Percentiles rank a stretch among this genome's conserved stretches.
These are phyloP conservation scores for Botia almorhae DNA, from an alignment of 2,797 vertebrate genomes.

Conservation along the genomic window DNA sequence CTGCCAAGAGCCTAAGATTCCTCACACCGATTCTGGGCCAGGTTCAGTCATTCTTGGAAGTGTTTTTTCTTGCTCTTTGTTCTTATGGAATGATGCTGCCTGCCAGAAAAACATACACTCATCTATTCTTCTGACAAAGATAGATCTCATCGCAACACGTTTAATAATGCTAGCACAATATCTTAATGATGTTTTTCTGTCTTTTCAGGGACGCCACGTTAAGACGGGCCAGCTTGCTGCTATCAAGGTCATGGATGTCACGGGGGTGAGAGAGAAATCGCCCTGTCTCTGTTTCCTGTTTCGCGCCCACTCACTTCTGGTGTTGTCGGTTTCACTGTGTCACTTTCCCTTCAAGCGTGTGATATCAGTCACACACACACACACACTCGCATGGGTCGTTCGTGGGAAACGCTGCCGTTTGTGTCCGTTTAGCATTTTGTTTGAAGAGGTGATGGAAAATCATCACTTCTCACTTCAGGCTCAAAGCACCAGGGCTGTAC, in stretches of 20 bases:
- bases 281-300: background rate
- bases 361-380: conserved; percentile 1
- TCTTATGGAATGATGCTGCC: conserved; percentile 27
- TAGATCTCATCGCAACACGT: conserved; percentile 11
- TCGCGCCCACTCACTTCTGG: conserved; percentile 21
- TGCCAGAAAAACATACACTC: conserved; percentile 26
- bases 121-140: conserved; percentile 14
- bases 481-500: background rate
- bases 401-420: background rate
- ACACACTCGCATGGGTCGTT: background rate
- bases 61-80: background rate
- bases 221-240: conserved; percentile 98
- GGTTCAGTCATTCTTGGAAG: conserved; percentile 46
- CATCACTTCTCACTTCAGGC: background rate
- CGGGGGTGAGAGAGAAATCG: conserved; percentile 83
- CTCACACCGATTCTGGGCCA: conserved; percentile 35
- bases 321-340: background rate
- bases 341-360: conserved; percentile 4
- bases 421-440: background rate
- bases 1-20: conserved; percentile 20
- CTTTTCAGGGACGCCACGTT: conserved; percentile 91
- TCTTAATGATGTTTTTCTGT: conserved; percentile 31
- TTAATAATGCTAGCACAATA: background rate
- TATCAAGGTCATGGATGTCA: conserved; percentile 99
- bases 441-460: background rate